Evolutionary conservation across 2,797 vertebrate genomes (phyloP).

Genomic region (Sebastes itinus): DNA sequence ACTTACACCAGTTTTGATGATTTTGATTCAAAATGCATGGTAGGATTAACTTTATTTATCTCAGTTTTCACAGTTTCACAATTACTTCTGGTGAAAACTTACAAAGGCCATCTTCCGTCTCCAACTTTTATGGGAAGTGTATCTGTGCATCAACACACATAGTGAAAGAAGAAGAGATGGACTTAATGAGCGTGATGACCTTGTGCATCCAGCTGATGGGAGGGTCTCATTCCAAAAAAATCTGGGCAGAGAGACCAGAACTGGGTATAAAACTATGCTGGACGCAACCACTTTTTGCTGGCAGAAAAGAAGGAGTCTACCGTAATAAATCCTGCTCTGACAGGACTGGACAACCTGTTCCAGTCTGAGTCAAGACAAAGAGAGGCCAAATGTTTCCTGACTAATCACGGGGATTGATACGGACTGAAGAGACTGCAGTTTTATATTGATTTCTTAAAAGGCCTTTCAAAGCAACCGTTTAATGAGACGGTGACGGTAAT

Average conservation of each 20-base stretch:
- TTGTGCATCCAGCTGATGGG: background rate
- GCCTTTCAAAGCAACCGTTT: background rate
- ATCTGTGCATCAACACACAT: background rate
- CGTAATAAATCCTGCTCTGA: background rate
- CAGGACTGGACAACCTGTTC: background rate
- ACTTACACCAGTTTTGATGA: too few relatives aligned
- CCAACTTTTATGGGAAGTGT: background rate
- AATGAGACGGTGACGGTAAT: background rate
- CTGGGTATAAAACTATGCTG: background rate
- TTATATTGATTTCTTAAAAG: background rate
- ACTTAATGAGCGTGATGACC: background rate
- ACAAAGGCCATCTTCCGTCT: background rate
- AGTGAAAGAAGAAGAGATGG: rapidly evolving
- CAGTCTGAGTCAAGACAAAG: background rate
- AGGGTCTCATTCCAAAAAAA: background rate
- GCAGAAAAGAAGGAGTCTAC: background rate
- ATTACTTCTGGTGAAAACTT: background rate
- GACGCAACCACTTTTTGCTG: background rate
- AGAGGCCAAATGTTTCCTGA: background rate
- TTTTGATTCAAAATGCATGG: background rate
- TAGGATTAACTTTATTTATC: background rate
- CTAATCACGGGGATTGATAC: background rate
- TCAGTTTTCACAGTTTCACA: background rate
- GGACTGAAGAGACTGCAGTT: background rate
- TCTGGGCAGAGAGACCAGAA: background rate